These are phyloP conservation scores for Amphipoea oculea DNA, from an alignment of 2,888 invertebrate genomes.

Conservation along the genomic window DNA sequence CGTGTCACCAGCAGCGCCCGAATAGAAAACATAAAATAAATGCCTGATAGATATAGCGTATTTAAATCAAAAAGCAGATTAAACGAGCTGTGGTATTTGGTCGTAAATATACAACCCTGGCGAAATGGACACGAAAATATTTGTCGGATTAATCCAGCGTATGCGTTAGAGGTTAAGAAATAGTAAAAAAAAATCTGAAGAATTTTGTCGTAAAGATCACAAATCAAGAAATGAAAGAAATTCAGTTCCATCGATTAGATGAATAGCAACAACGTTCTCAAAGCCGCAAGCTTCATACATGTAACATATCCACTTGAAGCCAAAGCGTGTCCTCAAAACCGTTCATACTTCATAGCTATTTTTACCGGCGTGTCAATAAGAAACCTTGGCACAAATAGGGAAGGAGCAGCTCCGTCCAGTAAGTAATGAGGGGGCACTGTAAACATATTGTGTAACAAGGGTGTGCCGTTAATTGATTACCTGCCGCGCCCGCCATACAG, in stretches of 20 bases:
- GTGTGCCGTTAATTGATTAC: conserved; percentile 86
- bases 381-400: conserved; percentile 73
- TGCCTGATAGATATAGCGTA: no score
- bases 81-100: no score
- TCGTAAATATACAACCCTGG: no score
- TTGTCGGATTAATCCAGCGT: no score
- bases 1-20: no score
- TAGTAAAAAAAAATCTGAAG: not conserved
- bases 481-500: conserved; percentile 79
- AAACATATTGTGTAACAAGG: conserved; percentile 87
- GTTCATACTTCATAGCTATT: conserved; percentile 46
- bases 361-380: conserved; percentile 71
- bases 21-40: no score
- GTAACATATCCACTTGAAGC: not conserved
- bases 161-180: not conserved
- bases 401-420: conserved; percentile 80
- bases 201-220: not conserved
- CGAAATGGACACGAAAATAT: no score
- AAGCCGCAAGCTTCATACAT: not conserved
- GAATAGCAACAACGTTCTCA: not conserved
- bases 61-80: no score
- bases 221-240: not conserved
- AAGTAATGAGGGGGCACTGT: conserved; percentile 86
- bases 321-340: conserved; percentile 12
- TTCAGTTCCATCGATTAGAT: not conserved